A percentile compares a stretch with the other conserved stretches of the same genome.
Conservation (phyloP, 2,113 vertebrate species). For the Sinocyclocheilus anophthalmus region DNA sequence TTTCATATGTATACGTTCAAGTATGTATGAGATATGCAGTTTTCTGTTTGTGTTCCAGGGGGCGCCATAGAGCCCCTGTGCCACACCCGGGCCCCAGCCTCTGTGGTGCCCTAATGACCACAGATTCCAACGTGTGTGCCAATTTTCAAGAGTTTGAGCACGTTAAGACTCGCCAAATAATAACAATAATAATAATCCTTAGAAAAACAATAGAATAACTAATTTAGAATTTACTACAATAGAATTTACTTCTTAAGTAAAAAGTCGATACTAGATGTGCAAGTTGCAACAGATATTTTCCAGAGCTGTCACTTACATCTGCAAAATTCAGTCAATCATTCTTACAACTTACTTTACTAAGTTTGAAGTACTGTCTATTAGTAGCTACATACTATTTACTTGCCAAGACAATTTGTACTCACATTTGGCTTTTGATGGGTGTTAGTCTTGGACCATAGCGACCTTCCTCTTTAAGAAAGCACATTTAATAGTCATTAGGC, state of each 20-base stretch:
- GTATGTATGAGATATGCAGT: too few relatives aligned
- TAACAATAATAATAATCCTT: too few relatives aligned
- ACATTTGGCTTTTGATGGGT: not conserved
- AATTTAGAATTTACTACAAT: too few relatives aligned
- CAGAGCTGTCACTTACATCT: not conserved
- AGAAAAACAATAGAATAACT: too few relatives aligned
- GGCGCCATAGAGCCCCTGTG: too few relatives aligned
- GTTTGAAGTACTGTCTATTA: not conserved
- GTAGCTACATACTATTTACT: not conserved
- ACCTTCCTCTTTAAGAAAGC: constrained; percentile 7
- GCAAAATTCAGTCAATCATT: not conserved
- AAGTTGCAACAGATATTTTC: not conserved
- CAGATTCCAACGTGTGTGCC: too few relatives aligned
- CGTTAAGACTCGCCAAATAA: too few relatives aligned
- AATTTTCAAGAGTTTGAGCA: too few relatives aligned
- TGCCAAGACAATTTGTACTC: constrained; percentile 7
- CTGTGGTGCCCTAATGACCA: too few relatives aligned
- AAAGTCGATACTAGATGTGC: not conserved
- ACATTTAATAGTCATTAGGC: constrained; percentile 26
- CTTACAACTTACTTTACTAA: not conserved
- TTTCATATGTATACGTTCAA: too few relatives aligned
- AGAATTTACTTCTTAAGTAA: not conserved
- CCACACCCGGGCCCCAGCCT: too few relatives aligned
- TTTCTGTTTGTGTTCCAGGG: too few relatives aligned
- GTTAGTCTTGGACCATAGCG: not conserved